These are phyloP conservation scores for Sebastes baramenuke DNA, from an alignment of 2,797 vertebrate genomes.

Conservation along the genomic window DNA sequence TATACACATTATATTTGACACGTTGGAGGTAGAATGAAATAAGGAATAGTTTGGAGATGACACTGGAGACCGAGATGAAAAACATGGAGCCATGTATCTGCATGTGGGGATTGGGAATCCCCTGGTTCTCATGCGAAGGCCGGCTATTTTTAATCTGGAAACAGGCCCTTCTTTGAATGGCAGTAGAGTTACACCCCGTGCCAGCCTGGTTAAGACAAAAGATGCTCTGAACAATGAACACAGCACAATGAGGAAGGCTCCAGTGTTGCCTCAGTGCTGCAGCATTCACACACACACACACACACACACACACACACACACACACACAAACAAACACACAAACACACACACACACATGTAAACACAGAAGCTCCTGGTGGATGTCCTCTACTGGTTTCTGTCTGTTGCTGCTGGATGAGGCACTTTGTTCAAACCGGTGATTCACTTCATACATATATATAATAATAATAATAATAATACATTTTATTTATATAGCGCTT, in stretches of 20 bases:
- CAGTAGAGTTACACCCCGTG: slow-evolving; percentile 17
- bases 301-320: background rate
- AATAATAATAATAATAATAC: no score
- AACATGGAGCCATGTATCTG: slow-evolving; percentile 37
- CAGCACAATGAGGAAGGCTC: slow-evolving; percentile 42
- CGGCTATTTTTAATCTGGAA: slow-evolving; percentile 74
- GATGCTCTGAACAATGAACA: slow-evolving; percentile 44
- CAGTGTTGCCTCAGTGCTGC: slow-evolving; percentile 19
- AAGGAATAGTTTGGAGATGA: slow-evolving; percentile 40
- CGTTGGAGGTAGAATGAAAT: slow-evolving; percentile 14
- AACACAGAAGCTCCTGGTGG: background rate
- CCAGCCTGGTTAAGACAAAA: slow-evolving; percentile 56
- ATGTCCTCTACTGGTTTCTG: background rate
- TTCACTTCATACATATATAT: background rate
- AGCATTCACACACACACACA: background rate
- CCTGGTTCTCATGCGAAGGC: slow-evolving; percentile 68
- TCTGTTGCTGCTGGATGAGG: background rate
- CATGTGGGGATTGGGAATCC: slow-evolving; percentile 50
- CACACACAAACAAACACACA: slow-evolving; percentile 10
- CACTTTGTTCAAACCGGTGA: background rate
- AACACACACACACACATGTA: background rate
- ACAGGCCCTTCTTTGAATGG: slow-evolving; percentile 52
- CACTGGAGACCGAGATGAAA: slow-evolving; percentile 33
- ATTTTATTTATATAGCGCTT: no score
- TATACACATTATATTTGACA: background rate